Percentiles rank a stretch among this genome's conserved stretches.
Conservation (phyloP, 2,113 vertebrate species). For the Grallaria varia region DNA sequence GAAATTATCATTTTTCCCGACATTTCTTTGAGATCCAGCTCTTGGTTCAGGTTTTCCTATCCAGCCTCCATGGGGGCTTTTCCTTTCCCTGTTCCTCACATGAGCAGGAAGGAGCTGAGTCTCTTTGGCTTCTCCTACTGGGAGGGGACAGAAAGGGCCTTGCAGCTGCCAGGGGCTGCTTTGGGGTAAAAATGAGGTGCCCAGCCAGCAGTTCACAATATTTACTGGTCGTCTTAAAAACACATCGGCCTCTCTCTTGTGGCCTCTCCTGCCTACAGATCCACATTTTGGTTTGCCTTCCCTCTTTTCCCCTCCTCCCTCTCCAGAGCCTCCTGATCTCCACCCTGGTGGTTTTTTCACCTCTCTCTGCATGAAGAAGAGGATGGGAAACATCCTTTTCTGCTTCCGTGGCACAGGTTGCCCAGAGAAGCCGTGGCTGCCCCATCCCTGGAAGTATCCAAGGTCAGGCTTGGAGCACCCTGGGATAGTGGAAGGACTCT, state of each 20-base stretch:
- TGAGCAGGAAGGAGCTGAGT: neutral
- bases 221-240: neutral
- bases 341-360: neutral
- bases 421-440: neutral
- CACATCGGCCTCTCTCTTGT: neutral
- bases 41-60: accelerated
- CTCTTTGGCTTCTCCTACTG: neutral
- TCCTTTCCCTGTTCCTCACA: neutral
- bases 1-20: neutral
- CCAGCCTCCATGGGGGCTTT: neutral
- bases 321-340: neutral
- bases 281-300: neutral
- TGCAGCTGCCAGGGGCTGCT: neutral
- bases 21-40: neutral
- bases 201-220: neutral
- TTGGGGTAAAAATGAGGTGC: neutral
- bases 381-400: accelerated
- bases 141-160: accelerated
- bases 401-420: neutral
- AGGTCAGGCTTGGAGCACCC: neutral
- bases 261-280: neutral
- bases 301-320: neutral
- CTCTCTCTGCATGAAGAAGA: neutral
- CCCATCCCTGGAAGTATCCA: neutral
- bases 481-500: neutral